Conservation (phyloP, 2,797 vertebrate genomes). For the Fistularia tabacaria region DNA sequence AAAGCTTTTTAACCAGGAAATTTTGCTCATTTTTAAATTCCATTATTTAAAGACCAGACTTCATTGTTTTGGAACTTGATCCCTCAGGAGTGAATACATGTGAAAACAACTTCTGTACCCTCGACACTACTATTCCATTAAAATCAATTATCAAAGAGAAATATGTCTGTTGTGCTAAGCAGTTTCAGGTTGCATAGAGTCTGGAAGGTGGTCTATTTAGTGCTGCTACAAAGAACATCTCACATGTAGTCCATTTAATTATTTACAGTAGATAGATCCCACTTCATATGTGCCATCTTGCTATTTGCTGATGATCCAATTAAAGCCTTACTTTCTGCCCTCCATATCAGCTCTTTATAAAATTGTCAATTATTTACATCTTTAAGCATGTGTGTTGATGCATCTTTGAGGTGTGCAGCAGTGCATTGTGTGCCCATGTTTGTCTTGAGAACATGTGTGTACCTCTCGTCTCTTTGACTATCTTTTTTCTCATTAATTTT, state of each 20-base stretch:
- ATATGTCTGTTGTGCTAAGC: neutral
- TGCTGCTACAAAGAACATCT: slow-evolving; percentile 27
- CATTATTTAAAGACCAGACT: too few relatives aligned
- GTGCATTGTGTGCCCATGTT: slow-evolving; percentile 1
- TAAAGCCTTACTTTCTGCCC: slow-evolving; percentile 27
- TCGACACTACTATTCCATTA: slow-evolving; percentile 1
- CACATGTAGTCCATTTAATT: slow-evolving; percentile 40
- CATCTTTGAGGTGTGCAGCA: too few relatives aligned
- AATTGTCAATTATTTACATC: slow-evolving; percentile 11
- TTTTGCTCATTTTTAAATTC: too few relatives aligned
- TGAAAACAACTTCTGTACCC: too few relatives aligned
- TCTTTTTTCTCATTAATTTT: slow-evolving; percentile 27
- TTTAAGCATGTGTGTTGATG: neutral
- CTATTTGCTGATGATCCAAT: slow-evolving; percentile 41
- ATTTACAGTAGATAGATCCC: slow-evolving; percentile 41
- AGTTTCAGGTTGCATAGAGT: neutral
- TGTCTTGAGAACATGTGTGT: too few relatives aligned
- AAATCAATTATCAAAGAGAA: neutral
- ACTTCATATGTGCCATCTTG: slow-evolving; percentile 30
- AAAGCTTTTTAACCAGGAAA: too few relatives aligned
- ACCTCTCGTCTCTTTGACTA: too few relatives aligned
- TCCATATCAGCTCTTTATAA: slow-evolving; percentile 25
- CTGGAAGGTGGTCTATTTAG: slow-evolving; percentile 2
- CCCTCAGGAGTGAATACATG: too few relatives aligned
- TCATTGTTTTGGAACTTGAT: too few relatives aligned